A percentile compares a stretch with the other conserved stretches of the same genome.
Evolutionary conservation across 2,797 vertebrate genomes (phyloP).

Genomic region (Hyperoplus lanceolatus): DNA sequence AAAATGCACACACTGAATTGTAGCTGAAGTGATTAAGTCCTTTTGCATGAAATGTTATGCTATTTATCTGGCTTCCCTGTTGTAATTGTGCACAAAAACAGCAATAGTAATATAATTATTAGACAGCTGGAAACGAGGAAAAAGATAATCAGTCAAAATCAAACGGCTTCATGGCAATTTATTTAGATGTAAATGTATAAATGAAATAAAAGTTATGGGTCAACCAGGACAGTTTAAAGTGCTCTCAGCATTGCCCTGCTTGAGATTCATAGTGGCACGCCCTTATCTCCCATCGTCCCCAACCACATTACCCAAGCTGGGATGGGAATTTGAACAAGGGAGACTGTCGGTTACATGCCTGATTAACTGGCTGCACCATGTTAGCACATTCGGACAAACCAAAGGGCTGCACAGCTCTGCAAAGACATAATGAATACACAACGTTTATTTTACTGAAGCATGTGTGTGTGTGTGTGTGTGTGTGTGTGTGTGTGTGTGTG

Average conservation of each 20-base stretch:
- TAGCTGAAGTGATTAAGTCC: too few species aligned
- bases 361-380: conserved; percentile 8
- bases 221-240: conserved; percentile 2
- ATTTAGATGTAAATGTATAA: neutral
- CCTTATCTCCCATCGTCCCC: conserved; percentile 10
- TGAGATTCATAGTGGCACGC: conserved; percentile 4
- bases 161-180: neutral
- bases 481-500: neutral
- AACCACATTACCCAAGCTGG: neutral
- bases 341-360: neutral
- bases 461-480: neutral
- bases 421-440: neutral
- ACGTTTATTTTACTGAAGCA: neutral
- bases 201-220: neutral
- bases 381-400: conserved; percentile 7
- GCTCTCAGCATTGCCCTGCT: neutral
- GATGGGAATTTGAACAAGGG: conserved; percentile 5
- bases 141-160: conserved; percentile 16
- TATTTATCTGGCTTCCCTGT: too few species aligned
- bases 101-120: neutral
- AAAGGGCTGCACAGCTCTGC: neutral
- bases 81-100: too few species aligned
- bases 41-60: too few species aligned
- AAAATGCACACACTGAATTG: too few species aligned
- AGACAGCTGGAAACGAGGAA: conserved; percentile 19